A percentile compares a stretch with the other conserved stretches of the same genome.
phyloP scores from a whole-genome alignment of 1,140 invertebrate genomes.

The Drosophila chauvacae region DNA sequence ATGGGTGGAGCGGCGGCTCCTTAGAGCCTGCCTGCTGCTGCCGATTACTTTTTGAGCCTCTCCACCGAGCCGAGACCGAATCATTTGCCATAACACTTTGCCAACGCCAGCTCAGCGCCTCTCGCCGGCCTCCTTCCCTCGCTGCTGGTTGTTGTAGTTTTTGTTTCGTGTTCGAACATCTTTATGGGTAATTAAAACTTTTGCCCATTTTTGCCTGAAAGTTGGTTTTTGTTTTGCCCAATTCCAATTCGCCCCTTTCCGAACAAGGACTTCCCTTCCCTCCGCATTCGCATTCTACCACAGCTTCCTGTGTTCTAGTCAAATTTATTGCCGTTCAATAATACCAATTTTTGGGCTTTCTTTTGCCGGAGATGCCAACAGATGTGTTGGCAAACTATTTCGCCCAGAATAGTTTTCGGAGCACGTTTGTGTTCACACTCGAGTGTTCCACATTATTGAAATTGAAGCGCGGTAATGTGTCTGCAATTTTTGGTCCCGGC shows the following conservation, averaged over 20 bases:
- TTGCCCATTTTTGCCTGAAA: constrained; percentile 74
- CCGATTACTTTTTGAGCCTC: constrained; percentile 54
- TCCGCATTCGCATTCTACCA: constrained; percentile 10
- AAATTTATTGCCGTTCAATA: constrained; percentile 82
- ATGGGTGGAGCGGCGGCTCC: constrained; percentile 49
- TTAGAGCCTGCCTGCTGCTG: constrained; percentile 28
- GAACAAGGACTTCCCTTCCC: constrained; percentile 16
- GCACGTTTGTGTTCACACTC: constrained; percentile 70
- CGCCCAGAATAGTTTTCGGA: constrained; percentile 56
- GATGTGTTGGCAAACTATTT: constrained; percentile 71
- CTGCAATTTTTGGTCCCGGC: constrained; percentile 47
- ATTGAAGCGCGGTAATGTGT: constrained; percentile 54
- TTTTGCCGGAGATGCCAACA: constrained; percentile 46
- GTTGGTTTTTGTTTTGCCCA: constrained; percentile 64
- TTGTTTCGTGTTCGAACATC: constrained; percentile 70
- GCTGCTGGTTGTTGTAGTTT: constrained; percentile 27
- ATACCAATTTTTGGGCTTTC: constrained; percentile 64
- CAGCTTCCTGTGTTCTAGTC: constrained; percentile 33
- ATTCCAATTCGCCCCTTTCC: constrained; percentile 5
- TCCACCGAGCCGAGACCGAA: constrained; percentile 41
- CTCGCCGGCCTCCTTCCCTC: constrained; percentile 1
- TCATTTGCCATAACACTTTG: constrained; percentile 58
- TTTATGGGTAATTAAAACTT: constrained; percentile 84
- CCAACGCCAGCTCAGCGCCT: constrained; percentile 32
- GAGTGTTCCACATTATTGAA: constrained; percentile 75